Base-by-base conservation (phyloP, 1,140 invertebrate genomes). In the Meloidogyne chitwoodi region DNA sequence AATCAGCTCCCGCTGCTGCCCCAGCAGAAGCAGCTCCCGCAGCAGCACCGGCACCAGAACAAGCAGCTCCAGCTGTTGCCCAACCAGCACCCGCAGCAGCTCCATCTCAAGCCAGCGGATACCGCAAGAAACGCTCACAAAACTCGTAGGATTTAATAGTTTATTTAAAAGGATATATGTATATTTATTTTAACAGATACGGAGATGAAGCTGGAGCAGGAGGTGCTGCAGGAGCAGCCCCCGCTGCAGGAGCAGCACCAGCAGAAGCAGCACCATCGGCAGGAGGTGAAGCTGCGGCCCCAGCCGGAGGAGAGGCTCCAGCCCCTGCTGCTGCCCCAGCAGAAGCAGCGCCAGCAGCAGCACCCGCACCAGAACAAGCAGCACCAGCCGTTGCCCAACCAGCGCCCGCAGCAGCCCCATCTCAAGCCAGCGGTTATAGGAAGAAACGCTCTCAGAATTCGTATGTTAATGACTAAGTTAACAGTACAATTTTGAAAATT, bases 141-240 rank as follows among this genome's bases (percentile, higher is more conserved):
- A 72, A 72, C 29, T 26, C 24, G 68, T 69, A 11, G 38, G 68
- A n/a, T n/a, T 34, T 41, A 41, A 12, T n/a, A n/a, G n/a, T n/a
- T n/a, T n/a, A n/a, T n/a, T n/a, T 41, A 16, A 41, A 41, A 41
- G n/a, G n/a, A n/a, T n/a, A n/a, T n/a, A n/a, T n/a, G n/a, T n/a
- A n/a, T n/a, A n/a, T n/a, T n/a, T n/a, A n/a, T n/a, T n/a, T n/a
- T n/a, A n/a, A n/a, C n/a, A n/a, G n/a, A 1, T 73, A 73, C 14
- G 70, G 70, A 16, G 70, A 73, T 73, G 70, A 67, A 22, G 65
- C 65, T n/a, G 65, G 29, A 34, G 65, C 65, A n/a, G 29, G 29
- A 31, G 65, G 29, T 6, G 65, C 64, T 5, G 69, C 69, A 62
- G 34, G 44, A 48, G 64, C 64, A 31, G 64, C 64, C 14, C 64